phyloP scores from a whole-genome alignment of 2,888 invertebrate species.

The Eledona agricola region DNA sequence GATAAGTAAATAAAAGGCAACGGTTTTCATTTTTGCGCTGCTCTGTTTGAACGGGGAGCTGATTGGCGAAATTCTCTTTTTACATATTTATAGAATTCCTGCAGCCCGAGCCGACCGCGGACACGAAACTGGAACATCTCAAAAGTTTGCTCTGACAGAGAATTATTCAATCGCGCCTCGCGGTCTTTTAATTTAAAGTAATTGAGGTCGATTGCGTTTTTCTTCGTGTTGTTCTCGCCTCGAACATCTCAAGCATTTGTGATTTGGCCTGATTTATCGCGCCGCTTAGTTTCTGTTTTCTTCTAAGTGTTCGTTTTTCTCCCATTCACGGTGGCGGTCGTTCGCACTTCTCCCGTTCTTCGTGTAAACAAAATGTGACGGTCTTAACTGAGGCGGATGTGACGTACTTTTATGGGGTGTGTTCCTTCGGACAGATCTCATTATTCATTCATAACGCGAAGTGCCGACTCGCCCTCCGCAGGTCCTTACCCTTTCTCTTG shows the following conservation, averaged over 20 bases:
- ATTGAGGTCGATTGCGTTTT: constrained; percentile 38
- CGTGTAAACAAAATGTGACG: constrained; percentile 40
- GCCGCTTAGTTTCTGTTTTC: constrained; percentile 33
- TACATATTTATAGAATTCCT: too few relatives aligned
- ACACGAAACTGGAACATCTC: too few relatives aligned
- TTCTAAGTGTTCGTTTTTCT: constrained; percentile 30
- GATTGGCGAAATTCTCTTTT: too few relatives aligned
- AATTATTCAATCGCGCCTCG: constrained; percentile 33
- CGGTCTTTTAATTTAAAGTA: constrained; percentile 39
- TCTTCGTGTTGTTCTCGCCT: constrained; percentile 20
- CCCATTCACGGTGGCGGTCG: constrained; percentile 24
- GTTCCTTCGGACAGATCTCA: constrained; percentile 46
- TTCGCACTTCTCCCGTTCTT: constrained; percentile 34
- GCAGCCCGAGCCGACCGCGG: too few relatives aligned
- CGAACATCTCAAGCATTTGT: constrained; percentile 37
- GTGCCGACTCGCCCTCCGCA: constrained; percentile 32
- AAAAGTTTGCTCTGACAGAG: constrained; percentile 28
- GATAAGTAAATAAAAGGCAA: too few relatives aligned
- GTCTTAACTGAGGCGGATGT: constrained; percentile 44
- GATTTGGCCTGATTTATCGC: constrained; percentile 33
- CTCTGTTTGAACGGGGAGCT: too few relatives aligned
- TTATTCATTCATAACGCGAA: constrained; percentile 51
- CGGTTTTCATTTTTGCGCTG: too few relatives aligned
- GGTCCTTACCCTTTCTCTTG: constrained; percentile 11
- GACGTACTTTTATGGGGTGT: constrained; percentile 48